These are phyloP conservation scores for Molossus alvarezi DNA, from an alignment of 2,797 vertebrate species.

Conservation along the genomic window DNA sequence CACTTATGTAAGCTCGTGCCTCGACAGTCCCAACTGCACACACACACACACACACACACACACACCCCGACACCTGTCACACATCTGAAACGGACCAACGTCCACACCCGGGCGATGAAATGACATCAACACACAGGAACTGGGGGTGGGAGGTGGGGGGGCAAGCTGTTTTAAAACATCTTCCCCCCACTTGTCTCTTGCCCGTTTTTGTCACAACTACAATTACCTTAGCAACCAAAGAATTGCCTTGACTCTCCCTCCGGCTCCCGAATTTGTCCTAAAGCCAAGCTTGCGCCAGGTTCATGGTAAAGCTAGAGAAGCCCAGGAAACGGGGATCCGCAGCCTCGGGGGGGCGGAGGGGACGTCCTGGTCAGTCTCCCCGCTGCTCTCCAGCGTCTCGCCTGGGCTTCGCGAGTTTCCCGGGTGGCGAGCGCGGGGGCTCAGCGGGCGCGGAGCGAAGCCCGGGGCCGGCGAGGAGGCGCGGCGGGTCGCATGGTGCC, in stretches of 20 bases:
- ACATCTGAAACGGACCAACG: conserved; percentile 61
- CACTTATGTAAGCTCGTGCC: conserved; percentile 79
- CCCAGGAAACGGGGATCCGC: conserved; percentile 37
- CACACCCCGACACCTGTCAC: conserved; percentile 75
- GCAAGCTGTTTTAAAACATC: background rate
- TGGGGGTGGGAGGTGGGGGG: no score
- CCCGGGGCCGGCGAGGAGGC: conserved; percentile 56
- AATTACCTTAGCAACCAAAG: conserved; percentile 94
- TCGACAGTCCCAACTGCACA: conserved; percentile 73
- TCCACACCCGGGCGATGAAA: conserved; percentile 28
- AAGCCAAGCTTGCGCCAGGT: conserved; percentile 90
- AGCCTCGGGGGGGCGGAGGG: conserved; percentile 55
- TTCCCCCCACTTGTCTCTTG: conserved; percentile 44
- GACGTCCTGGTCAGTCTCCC: conserved; percentile 14
- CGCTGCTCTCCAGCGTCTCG: conserved; percentile 10
- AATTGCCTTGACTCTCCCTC: conserved; percentile 89
- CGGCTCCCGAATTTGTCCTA: conserved; percentile 89
- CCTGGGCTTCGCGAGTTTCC: conserved; percentile 59
- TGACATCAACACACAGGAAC: background rate
- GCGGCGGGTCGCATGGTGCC: conserved; percentile 76
- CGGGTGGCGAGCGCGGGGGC: conserved; percentile 31
- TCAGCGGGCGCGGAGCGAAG: conserved; percentile 46
- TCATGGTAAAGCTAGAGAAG: conserved; percentile 90
- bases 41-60: background rate
- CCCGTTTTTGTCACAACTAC: conserved; percentile 72